Evolutionary conservation across 2,888 invertebrate genomes (phyloP), one percentile per base, ranked within the genome.

Genomic region (Amphiduros pacificus): DNA sequence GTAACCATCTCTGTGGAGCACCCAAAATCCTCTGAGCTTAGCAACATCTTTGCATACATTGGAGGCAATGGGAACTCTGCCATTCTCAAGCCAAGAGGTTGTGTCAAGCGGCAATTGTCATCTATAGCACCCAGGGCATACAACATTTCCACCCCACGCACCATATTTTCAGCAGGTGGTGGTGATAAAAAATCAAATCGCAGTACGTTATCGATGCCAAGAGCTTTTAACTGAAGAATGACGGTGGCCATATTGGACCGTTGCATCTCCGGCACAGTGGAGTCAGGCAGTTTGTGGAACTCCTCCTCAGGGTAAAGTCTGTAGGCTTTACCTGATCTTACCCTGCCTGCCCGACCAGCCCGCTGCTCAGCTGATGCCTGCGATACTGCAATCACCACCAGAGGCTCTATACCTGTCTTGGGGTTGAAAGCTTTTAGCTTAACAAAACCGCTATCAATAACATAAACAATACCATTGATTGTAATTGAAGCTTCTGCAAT

Each of bases 401-500:
- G 83, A 60, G 90, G 75, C 63, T 80, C 79, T 74, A 93, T 91
- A 17, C 91, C 91, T 11, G 92, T 89, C 2, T 89, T 86, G 0
- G 91, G 88, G 74, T 94, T 92, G 79, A 91, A 95, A 87, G 92
- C 94, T 24, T 92, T 90, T 71, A 96, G 82, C 85, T 97, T 98
- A 55, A 95, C 94, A 84, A 94, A 99, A 1, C 98, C 98, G 80
- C 93, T 89, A 82, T 99, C 99, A 59, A 98, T 89, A 57, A 97
- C 95, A 82, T 94, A 94, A 31, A 90, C 90, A 67, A 99, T 89
- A 27, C 95, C 95, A 2, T 91, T 90, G 74, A 98, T 94, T 0
- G 98, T 98, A 22, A 98, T 89, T 1, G 96, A 95, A 0, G 98
- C 93, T 83, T 99, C 98, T 0, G 98, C 97, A 57, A 99, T 92